phyloP scores from a whole-genome alignment of 2,888 invertebrate species.

The Globia sparganii region DNA sequence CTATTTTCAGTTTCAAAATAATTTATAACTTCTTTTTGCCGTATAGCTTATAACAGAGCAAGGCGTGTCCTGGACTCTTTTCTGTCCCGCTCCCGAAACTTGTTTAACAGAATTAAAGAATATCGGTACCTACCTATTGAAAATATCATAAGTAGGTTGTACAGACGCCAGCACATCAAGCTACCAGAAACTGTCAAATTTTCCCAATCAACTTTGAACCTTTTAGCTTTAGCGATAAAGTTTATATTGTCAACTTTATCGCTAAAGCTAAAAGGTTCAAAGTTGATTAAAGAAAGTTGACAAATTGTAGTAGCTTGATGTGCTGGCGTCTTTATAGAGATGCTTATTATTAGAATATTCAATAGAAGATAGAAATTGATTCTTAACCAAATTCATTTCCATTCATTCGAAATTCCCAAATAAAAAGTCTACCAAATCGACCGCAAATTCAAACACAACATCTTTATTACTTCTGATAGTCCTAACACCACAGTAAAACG shows the following conservation, averaged over 20 bases:
- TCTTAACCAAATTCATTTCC: not conserved
- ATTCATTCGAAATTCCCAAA: not conserved
- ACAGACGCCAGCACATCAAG: too few relatives aligned
- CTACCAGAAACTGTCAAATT: too few relatives aligned
- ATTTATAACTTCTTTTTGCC: not conserved
- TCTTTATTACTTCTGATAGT: slow-evolving; percentile 8
- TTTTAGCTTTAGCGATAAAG: too few relatives aligned
- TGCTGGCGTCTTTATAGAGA: too few relatives aligned
- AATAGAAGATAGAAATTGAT: not conserved
- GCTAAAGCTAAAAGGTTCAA: too few relatives aligned
- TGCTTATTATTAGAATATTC: not conserved
- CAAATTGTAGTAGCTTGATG: too few relatives aligned
- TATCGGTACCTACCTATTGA: too few relatives aligned
- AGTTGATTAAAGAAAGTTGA: too few relatives aligned
- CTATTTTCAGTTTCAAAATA: not conserved
- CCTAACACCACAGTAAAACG: slow-evolving; percentile 10
- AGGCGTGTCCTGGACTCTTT: too few relatives aligned
- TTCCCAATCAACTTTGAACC: too few relatives aligned
- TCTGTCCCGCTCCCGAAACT: too few relatives aligned
- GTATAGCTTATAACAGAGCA: not conserved
- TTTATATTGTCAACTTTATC: too few relatives aligned
- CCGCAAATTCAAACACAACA: slow-evolving; percentile 10
- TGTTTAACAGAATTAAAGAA: not conserved
- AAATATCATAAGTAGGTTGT: not conserved
- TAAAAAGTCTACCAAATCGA: not conserved